These are phyloP conservation scores for Cantharis rustica DNA, from an alignment of 2,888 invertebrate genomes.

Conservation along the genomic window DNA sequence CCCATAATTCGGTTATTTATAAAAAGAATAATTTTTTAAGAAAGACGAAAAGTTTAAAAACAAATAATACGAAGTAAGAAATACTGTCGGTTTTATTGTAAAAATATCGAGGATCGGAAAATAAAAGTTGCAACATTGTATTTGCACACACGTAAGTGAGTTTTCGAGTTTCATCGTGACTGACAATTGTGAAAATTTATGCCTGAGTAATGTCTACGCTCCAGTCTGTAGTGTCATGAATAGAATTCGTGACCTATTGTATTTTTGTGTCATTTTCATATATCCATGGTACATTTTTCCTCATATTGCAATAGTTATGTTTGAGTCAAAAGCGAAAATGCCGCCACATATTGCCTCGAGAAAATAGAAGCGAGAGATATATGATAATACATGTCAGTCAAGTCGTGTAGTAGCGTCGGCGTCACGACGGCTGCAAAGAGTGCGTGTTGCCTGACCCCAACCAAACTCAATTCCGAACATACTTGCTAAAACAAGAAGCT, in stretches of 20 bases:
- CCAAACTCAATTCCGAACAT: constrained; percentile 7
- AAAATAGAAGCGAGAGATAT: constrained; percentile 31
- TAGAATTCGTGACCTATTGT: constrained; percentile 38
- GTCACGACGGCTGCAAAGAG: constrained; percentile 12
- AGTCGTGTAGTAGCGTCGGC: constrained; percentile 20
- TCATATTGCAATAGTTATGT: constrained; percentile 34
- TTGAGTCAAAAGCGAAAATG: constrained; percentile 27
- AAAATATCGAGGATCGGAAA: not conserved
- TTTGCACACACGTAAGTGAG: not conserved
- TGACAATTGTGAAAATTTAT: not conserved
- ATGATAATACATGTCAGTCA: constrained; percentile 40
- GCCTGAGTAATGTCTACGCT: constrained; percentile 35
- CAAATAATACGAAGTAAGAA: not conserved
- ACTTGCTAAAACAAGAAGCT: constrained; percentile 19
- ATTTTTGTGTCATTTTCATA: constrained; percentile 37
- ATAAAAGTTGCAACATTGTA: not conserved
- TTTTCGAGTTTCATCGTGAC: not conserved
- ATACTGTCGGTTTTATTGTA: not conserved
- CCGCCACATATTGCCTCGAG: constrained; percentile 32
- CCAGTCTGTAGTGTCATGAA: constrained; percentile 32
- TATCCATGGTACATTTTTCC: constrained; percentile 37
- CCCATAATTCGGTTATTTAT: too few species aligned
- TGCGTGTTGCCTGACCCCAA: constrained; percentile 15
- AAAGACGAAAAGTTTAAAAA: not conserved
- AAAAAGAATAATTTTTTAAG: too few species aligned